Evolutionary conservation across 2,888 invertebrate species (phyloP).

Genomic region (Drosophila paracracens): DNA sequence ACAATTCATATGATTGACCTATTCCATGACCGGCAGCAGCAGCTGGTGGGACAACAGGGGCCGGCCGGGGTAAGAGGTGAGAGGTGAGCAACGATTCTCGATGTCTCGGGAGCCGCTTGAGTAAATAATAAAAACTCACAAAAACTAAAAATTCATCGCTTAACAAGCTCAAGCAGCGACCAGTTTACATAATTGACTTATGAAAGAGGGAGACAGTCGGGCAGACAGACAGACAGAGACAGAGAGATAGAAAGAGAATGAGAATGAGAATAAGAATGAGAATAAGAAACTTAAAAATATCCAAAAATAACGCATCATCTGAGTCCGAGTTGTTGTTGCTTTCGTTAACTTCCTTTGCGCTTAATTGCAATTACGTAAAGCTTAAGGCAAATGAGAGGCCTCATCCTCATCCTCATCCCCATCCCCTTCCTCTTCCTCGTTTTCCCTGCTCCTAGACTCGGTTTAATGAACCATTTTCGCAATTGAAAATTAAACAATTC

Average conservation of each 20-base stretch:
- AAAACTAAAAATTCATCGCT: conserved; percentile 44
- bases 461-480: conserved; percentile 41
- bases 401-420: background rate
- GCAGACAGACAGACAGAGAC: rapidly evolving
- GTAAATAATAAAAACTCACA: conserved; percentile 21
- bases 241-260: background rate
- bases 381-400: conserved; percentile 43
- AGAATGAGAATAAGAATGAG: background rate
- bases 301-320: conserved; percentile 20
- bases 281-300: conserved; percentile 16
- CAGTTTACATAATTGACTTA: conserved; percentile 70
- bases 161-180: conserved; percentile 72
- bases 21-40: conserved; percentile 65
- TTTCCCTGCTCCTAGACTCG: background rate
- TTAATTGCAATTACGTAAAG: conserved; percentile 75
- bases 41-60: background rate
- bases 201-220: background rate
- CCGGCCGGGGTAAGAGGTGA: conserved; percentile 7
- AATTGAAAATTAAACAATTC: conserved; percentile 66
- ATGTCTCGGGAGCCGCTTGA: conserved; percentile 45
- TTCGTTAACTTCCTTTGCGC: conserved; percentile 67
- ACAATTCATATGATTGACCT: conserved; percentile 79
- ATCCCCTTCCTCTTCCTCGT: background rate
- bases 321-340: conserved; percentile 32
- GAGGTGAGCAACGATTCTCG: conserved; percentile 36